A percentile compares a stretch with the other conserved stretches of the same genome.
Evolutionary conservation across 2,888 invertebrate genomes (phyloP).

Genomic region (Conus canariensis): DNA sequence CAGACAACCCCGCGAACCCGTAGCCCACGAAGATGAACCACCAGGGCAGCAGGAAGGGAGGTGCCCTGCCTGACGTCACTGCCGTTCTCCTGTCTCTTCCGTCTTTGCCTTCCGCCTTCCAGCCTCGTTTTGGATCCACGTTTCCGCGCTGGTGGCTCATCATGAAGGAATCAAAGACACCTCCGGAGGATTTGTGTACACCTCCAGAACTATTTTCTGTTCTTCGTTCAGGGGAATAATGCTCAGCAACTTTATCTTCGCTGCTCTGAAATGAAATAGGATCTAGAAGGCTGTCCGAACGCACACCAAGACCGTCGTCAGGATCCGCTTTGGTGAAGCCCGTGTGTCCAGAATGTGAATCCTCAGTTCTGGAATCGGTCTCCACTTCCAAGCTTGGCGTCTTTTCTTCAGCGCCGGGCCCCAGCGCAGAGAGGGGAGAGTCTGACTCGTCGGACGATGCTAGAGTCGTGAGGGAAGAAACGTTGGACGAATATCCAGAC

Average conservation of each 20-base stretch:
- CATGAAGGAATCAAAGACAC: not conserved
- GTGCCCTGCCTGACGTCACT: not conserved
- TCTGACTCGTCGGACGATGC: not conserved
- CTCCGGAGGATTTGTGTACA: not conserved
- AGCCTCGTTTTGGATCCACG: not conserved
- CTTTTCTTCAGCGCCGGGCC: not conserved
- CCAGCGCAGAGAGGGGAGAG: not conserved
- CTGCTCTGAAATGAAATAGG: not conserved
- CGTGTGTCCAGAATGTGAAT: not conserved
- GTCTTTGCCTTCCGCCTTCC: not conserved
- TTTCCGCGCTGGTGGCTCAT: not conserved
- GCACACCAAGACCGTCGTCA: not conserved
- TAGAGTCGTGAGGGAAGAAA: not conserved
- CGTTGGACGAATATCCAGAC: not conserved
- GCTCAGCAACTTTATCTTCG: not conserved
- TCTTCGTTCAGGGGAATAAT: not conserved
- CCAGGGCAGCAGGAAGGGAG: conserved; percentile 55
- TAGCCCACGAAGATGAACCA: conserved; percentile 72
- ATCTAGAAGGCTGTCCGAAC: not conserved
- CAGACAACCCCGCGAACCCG: conserved; percentile 64
- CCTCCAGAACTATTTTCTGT: not conserved
- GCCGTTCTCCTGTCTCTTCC: not conserved
- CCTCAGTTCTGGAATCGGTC: not conserved
- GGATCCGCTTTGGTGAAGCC: not conserved
- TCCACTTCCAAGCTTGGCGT: not conserved